Base-by-base conservation (phyloP, 2,888 invertebrate genomes). In the Cerastis leucographa region DNA sequence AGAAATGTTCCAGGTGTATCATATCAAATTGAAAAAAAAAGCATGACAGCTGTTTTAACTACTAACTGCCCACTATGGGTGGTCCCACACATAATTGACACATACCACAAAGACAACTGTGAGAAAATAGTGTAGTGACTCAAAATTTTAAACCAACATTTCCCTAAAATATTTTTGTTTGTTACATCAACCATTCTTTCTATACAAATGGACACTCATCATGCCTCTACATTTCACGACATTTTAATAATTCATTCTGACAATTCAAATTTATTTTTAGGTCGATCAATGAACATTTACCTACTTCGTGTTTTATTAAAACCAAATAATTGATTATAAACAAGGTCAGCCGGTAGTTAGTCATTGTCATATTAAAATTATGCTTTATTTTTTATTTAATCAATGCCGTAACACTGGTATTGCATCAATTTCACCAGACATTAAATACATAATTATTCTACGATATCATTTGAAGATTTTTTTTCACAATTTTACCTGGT, bases 81-180 rank as follows among this genome's bases (percentile, higher is more conserved):
- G 74, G 56, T 65, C 22, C 46, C 25, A 56, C 56, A 44, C 29
- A 72, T 25, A 42, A 44, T 56, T 66, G 44, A 66, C 42, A 61
- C 51, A 44, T 44, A 56, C 35, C 19, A 59, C 51, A 74, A 61
- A 66, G 22, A 81, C 35, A 81, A 14, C 25, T 22, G 42, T 0
- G n/a, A 19, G 40, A 54, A 78, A 73, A 80, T 73, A 65, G 42
- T 51, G 35, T 25, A 40, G n/a, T 72, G 46, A 80, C 80, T 80
- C 40, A 54, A 40, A 56, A 22, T 62, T 22, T 40, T 35, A 62
- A 76, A 75, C 25, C 12, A 76, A 64, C 12, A 54, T 56, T 65
- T 65, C n/a, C 64, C 22, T 0, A 29, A 29, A 59, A n/a, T 66
- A 59, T 56, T 65, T 49, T 42, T 40, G 25, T 76, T 29, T 49